Base-by-base conservation (phyloP, 2,797 vertebrate species). In the Leptatherina wallacei region DNA sequence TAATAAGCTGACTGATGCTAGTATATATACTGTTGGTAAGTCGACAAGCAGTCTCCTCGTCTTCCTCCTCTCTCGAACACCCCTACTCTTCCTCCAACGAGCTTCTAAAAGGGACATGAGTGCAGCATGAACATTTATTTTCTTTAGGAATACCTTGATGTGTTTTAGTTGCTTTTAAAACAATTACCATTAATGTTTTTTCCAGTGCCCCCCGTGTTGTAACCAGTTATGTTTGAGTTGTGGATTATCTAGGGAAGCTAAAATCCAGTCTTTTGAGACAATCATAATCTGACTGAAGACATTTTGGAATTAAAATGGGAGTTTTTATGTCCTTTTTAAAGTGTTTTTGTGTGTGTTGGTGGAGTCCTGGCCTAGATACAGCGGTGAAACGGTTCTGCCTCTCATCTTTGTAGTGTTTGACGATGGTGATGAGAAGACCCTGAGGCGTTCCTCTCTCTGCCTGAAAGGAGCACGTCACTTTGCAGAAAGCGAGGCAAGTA, bases 401-500 rank as follows among this genome's bases (percentile, higher is more conserved):
- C 73, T 86, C 56, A n/a, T 88, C 70, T 77, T 78, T 32, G 65
- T 92, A 96, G 95, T 95, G 86, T 96, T 96, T 81, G 95, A 96
- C 78, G 95, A 96, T 7, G 95, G 95, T 1, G 95, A 96, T 71
- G 95, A 96, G 89, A 95, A 95, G 86, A 95, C 95, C 70, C 91
- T 96, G 78, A 93, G 95, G 82, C 95, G 95, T 32, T 95, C 95
- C 14, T 95, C 95, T 65, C 93, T 96, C 71, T 95, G 95, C 81
- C 92, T 96, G 88, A 96, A 96, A 92, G 95, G 95, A 90, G 94
- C 94, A 0, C 94, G 95, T 16, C 95, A 96, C 90, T 96, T 95
- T 75, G 95, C 95, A 32, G 95, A 96, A 88, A 96, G 95, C 75
- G 95, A 96, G 94, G 95, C 78, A 61, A 94, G 92, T 91, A 52